phyloP scores from a whole-genome alignment of 1,140 invertebrate species.

The Solenopsis invicta region DNA sequence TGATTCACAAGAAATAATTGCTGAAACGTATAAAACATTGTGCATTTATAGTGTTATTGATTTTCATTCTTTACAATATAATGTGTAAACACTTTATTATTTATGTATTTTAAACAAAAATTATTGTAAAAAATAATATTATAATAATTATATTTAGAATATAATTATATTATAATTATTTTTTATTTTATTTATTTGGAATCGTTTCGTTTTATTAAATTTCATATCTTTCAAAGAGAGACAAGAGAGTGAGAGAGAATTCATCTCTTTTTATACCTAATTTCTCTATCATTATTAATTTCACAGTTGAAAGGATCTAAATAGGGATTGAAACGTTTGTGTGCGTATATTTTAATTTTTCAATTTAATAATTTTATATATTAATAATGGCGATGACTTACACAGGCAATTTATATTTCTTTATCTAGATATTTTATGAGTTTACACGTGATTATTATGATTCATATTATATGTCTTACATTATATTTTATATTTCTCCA shows the following conservation, averaged over 20 bases:
- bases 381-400: no score
- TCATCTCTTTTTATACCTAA: no score
- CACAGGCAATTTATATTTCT: no score
- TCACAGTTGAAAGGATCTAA: no score
- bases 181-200: no score
- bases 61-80: background rate
- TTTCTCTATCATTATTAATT: no score
- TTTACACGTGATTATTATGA: background rate
- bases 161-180: no score
- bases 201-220: background rate
- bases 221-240: background rate
- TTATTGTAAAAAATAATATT: background rate
- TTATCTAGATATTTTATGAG: background rate
- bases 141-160: background rate
- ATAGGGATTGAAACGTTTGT: no score
- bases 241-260: no score
- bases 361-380: no score
- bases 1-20: background rate
- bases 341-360: no score
- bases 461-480: background rate
- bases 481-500: conserved; percentile 7
- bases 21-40: background rate
- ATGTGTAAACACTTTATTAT: background rate
- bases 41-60: background rate
- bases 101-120: background rate